Percentiles rank a stretch among this genome's conserved stretches.
phyloP scores from a whole-genome alignment of 2,888 invertebrate genomes.

The Eupeodes latifasciatus region DNA sequence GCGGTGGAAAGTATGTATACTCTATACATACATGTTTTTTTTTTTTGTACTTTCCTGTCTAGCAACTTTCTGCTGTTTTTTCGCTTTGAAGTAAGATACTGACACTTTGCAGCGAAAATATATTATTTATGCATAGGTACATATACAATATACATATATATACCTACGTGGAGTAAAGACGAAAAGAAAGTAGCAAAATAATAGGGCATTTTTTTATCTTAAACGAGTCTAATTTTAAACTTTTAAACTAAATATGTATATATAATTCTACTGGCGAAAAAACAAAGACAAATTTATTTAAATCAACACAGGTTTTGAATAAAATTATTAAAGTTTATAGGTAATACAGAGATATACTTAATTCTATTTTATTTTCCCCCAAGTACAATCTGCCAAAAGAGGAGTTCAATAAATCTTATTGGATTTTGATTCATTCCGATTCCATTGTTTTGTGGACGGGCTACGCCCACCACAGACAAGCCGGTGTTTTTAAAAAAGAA shows the following conservation, averaged over 20 bases:
- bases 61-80: constrained; percentile 55
- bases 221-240: background rate
- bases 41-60: constrained; percentile 39
- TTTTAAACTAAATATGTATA: background rate
- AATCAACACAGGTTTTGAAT: background rate
- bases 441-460: constrained; percentile 63
- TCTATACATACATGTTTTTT: constrained; percentile 7
- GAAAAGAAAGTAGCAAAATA: constrained; percentile 22
- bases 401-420: constrained; percentile 18
- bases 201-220: background rate
- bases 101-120: constrained; percentile 24
- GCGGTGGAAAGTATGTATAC: constrained; percentile 5
- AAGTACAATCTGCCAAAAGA: background rate
- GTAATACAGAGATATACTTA: background rate
- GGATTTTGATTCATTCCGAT: constrained; percentile 30
- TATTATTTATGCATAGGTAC: too few species aligned
- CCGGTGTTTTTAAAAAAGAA: constrained; percentile 58
- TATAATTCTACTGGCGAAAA: background rate
- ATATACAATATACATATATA: too few species aligned
- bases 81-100: background rate
- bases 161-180: constrained; percentile 2
- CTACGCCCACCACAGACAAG: constrained; percentile 70
- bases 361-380: background rate
- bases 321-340: background rate
- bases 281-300: background rate